Base-by-base conservation (phyloP, 2,113 vertebrate genomes). In the Chinchilla lanigera region DNA sequence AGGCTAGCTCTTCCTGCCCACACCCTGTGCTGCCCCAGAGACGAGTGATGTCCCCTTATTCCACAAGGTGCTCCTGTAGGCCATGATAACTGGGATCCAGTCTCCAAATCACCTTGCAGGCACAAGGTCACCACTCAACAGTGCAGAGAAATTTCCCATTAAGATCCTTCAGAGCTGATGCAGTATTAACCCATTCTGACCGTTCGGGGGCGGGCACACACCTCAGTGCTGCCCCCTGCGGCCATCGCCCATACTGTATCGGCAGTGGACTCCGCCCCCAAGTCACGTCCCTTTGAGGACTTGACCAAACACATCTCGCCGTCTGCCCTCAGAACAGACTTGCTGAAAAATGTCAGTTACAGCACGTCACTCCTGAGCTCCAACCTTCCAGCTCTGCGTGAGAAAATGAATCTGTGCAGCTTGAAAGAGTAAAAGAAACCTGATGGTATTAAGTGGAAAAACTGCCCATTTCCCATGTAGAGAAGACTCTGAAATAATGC, bases 201-300 rank as follows among this genome's bases (percentile, higher is more conserved):
- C 12, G 58, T 61, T 52, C 47, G 28, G 38, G 78, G 41, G 3
- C 1, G 24, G 38, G 78, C 33, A 4, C 24, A 44, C 58, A 28
- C 24, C 44, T 50, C 13, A 17, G 75, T 19, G 75, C 75, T 50
- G 44, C 47, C 14, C 24, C 6, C 73, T 16, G 44, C 1, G 14
- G 75, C 26, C 3, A 2, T 50, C 0, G 1, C 73, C 6, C 4
- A 44, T 30, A 17, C 91, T 1, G 0, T 28, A 81, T 11, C 56
- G 77, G 56, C 54, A 92, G 41, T 71, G 28, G 56, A 75, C 7
- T 54, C 60, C 3, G 14, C 30, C 28, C 22, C 35, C 9, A 80
- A 69, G 54, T 47, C 58, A 50, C 1, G 78, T 17, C 17, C 50
- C 30, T 91, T 47, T 33, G 60, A 73, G 78, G 65, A 84, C 7